phyloP scores from a whole-genome alignment of 2,888 invertebrate species.

The Drosophila setosimentum region DNA sequence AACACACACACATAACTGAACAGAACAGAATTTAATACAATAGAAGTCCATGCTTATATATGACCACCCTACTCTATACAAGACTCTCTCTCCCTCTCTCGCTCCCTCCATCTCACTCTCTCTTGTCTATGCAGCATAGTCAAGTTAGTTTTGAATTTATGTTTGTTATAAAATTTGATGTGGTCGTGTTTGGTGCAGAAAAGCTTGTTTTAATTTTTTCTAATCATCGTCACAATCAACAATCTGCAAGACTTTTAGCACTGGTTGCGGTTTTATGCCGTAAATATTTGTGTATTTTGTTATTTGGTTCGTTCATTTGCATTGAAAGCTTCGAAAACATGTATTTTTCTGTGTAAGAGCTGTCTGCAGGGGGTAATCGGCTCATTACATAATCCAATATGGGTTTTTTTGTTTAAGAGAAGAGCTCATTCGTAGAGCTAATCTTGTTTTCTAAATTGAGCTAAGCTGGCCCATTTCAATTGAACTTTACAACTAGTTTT shows the following conservation, averaged over 20 bases:
- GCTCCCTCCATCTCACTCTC: slow-evolving; percentile 4
- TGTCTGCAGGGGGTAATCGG: neutral
- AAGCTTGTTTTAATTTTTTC: slow-evolving; percentile 15
- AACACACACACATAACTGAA: too few species aligned
- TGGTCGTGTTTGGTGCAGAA: slow-evolving; percentile 20
- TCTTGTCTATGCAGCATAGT: slow-evolving; percentile 21
- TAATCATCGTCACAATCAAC: slow-evolving; percentile 3
- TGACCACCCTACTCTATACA: slow-evolving; percentile 30
- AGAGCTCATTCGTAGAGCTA: neutral
- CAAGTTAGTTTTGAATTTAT: slow-evolving; percentile 49
- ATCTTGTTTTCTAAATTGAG: neutral
- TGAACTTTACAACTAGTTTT: neutral
- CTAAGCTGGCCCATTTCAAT: neutral
- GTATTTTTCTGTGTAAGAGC: neutral
- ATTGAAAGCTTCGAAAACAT: neutral
- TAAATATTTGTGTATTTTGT: neutral
- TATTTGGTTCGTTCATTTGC: neutral
- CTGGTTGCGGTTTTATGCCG: neutral
- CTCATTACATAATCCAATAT: neutral
- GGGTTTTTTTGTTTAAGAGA: neutral
- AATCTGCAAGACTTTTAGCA: slow-evolving; percentile 1
- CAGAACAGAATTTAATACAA: slow-evolving; percentile 46
- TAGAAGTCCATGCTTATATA: slow-evolving; percentile 65
- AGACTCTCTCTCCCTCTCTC: neutral
- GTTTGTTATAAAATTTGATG: slow-evolving; percentile 36